phyloP scores from a whole-genome alignment of 2,797 vertebrate genomes.

The Hippoglossus hippoglossus region DNA sequence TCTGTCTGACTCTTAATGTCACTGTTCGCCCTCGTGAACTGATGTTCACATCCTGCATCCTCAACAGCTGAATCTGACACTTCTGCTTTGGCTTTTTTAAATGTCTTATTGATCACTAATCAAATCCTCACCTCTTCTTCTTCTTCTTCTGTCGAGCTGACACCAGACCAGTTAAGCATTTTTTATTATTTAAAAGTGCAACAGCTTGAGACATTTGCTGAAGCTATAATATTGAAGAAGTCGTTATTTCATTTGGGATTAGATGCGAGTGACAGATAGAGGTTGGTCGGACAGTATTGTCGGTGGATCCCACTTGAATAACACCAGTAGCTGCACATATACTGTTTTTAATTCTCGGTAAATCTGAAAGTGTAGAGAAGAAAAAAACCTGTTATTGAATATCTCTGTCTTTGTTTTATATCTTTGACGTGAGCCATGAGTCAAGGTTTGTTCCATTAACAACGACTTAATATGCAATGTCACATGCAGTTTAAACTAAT shows the following conservation, averaged over 20 bases:
- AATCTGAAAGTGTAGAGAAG: no score
- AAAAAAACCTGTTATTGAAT: not conserved
- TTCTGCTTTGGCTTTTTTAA: slow-evolving; percentile 30
- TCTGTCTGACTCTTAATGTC: slow-evolving; percentile 65
- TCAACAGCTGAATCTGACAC: slow-evolving; percentile 33
- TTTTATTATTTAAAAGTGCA: slow-evolving; percentile 9
- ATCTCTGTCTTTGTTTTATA: not conserved
- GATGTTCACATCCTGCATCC: slow-evolving; percentile 50
- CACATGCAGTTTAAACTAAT: slow-evolving; percentile 12
- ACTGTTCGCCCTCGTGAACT: slow-evolving; percentile 56
- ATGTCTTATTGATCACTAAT: slow-evolving; percentile 41
- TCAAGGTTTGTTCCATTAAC: slow-evolving; percentile 6
- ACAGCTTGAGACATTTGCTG: not conserved
- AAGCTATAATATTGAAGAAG: not conserved
- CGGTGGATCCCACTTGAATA: no score
- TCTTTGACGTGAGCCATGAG: not conserved
- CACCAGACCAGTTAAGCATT: slow-evolving; percentile 1
- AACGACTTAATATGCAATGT: slow-evolving; percentile 7
- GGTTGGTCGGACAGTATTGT: no score
- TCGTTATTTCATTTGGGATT: not conserved
- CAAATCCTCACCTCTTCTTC: slow-evolving; percentile 6
- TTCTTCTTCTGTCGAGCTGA: not conserved
- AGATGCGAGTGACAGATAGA: not conserved
- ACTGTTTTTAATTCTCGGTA: not conserved
- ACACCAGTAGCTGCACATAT: not conserved